Base-by-base conservation (phyloP, 2,888 invertebrate species). In the Orchesellides sinensis region DNA sequence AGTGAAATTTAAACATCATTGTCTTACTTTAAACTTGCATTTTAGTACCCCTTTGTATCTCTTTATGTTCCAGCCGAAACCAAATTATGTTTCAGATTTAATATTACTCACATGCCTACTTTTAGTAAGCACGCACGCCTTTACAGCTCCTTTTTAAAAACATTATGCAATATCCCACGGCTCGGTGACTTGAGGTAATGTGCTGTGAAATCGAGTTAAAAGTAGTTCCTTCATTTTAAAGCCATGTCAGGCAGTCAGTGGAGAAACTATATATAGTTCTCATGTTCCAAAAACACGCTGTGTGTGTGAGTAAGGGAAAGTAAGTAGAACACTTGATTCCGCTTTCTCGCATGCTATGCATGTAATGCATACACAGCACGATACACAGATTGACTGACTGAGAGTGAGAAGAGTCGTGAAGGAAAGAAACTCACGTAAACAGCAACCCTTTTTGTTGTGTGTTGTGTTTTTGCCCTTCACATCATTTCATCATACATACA, bases 131-230 rank as follows among this genome's bases (percentile, higher is more conserved):
- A n/a, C n/a, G n/a, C 40, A 40, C n/a, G 40, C 19, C 49, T 27
- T 40, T 47, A 23, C 47, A n/a, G 12, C 69, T 54, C 59, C 35
- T 61, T 78, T 77, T 83, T 68, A 63, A 54, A 32, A 40, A 68
- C 69, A 78, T 56, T 84, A 77, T 83, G 82, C 83, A 78, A 84
- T 81, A 83, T 82, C 74, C 83, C 83, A 84, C 63, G 86, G 85
- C 69, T 84, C 83, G 83, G 70, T 86, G 84, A 75, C 19, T 73
- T 40, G 56, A 78, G 56, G 83, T 87, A 87, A 87, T 85, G 86
- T 87, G 59, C 78, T 83, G 86, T 87, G 86, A 87, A 87, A 87
- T 87, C 83, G 82, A 83, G 83, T 86, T 81, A 85, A 84, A 85
- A 83, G 72, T 83, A 82, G 74, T 54, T 66, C 29, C 54, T 63